phyloP scores from a whole-genome alignment of 2,888 invertebrate genomes.

The Hemistola chrysoprasaria region DNA sequence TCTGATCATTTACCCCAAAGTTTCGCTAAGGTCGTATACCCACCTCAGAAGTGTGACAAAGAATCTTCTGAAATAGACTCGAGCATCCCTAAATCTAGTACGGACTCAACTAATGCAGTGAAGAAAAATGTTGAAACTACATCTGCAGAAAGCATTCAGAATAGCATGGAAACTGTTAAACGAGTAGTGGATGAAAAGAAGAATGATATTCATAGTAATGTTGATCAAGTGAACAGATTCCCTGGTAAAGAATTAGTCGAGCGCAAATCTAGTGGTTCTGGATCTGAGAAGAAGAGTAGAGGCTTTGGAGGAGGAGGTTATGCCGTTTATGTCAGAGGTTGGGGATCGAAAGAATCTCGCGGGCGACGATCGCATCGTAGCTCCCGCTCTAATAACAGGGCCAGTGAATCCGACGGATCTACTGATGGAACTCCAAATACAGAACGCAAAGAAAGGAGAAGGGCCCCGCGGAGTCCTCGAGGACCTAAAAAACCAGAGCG shows the following conservation, averaged over 20 bases:
- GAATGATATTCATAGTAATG: slow-evolving; percentile 51
- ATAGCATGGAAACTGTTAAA: slow-evolving; percentile 48
- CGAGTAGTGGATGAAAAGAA: slow-evolving; percentile 60
- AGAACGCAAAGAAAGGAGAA: slow-evolving; percentile 80
- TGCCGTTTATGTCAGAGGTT: slow-evolving; percentile 73
- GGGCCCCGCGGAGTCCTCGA: slow-evolving; percentile 76
- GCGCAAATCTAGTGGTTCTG: slow-evolving; percentile 71
- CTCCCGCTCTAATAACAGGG: slow-evolving; percentile 71
- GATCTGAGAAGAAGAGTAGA: slow-evolving; percentile 78
- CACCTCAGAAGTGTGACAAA: slow-evolving; percentile 61
- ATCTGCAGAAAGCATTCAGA: slow-evolving; percentile 51
- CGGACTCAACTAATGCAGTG: slow-evolving; percentile 47
- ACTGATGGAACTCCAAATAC: slow-evolving; percentile 85
- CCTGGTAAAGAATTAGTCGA: slow-evolving; percentile 74
- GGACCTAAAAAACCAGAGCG: slow-evolving; percentile 84
- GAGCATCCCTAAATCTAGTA: slow-evolving; percentile 56
- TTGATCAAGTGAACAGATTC: slow-evolving; percentile 68
- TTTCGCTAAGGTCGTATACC: slow-evolving; percentile 48
- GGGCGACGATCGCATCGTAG: slow-evolving; percentile 75
- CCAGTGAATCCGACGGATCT: slow-evolving; percentile 89
- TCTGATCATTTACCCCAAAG: slow-evolving; percentile 47
- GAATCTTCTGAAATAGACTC: slow-evolving; percentile 64
- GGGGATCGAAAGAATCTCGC: slow-evolving; percentile 74
- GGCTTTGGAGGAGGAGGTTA: slow-evolving; percentile 68
- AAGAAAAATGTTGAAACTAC: slow-evolving; percentile 49